Conservation (phyloP, 2,797 vertebrate genomes). For the Urocyon cinereoargenteus region DNA sequence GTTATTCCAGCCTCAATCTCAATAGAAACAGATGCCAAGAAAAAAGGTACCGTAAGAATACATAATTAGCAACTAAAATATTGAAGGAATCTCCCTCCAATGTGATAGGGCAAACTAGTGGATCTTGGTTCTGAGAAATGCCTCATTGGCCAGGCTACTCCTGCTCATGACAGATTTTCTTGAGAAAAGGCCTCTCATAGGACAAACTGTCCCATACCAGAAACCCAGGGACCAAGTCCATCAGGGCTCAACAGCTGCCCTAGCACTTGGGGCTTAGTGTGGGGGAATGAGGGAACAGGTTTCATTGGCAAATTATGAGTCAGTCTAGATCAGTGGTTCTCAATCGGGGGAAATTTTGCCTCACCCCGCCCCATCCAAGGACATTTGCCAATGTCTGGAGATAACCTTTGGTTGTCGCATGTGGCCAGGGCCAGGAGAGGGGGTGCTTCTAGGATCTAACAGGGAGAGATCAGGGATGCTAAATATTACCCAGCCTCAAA, state of each 20-base stretch:
- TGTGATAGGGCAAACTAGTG: background rate
- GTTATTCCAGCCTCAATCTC: background rate
- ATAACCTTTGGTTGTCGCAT: background rate
- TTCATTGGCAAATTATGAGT: background rate
- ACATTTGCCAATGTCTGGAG: background rate
- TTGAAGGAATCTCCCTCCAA: background rate
- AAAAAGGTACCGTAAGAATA: background rate
- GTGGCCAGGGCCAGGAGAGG: no score
- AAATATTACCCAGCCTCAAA: background rate
- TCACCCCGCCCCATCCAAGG: background rate
- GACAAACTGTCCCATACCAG: background rate
- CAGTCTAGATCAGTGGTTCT: background rate
- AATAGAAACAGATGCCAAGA: background rate
- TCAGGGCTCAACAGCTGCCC: background rate
- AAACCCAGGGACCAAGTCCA: background rate
- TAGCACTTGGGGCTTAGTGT: background rate
- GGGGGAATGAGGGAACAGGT: background rate
- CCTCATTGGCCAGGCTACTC: no score
- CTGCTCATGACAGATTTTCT: background rate
- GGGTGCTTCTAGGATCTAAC: background rate
- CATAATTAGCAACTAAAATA: background rate
- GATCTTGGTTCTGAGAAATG: background rate
- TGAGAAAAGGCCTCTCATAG: background rate
- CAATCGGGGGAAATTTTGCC: background rate
- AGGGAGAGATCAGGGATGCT: background rate